Base-by-base conservation (phyloP, 2,113 vertebrate species). In the Paradoxurus hermaphroditus region DNA sequence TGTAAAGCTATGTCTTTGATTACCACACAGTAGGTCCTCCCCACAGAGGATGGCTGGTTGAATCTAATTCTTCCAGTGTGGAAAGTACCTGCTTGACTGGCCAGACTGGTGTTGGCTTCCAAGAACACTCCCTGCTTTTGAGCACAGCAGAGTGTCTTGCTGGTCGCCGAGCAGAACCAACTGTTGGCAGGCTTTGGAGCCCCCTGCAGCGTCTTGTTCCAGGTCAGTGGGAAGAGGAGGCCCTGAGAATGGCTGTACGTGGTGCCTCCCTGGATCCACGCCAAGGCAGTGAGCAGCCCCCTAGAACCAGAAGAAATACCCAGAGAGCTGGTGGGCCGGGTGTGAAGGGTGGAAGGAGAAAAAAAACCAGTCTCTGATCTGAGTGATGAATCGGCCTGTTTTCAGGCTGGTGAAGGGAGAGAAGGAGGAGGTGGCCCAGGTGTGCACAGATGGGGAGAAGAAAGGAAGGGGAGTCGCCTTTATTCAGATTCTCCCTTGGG, bases 201-300 rank as follows among this genome's bases (percentile, higher is more conserved):
- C 63, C 70, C 77, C 72, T 83, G 59, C 72, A 79, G 79, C 68
- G 59, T 78, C 87, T 75, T 16, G 15, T 97, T 95, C 53, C 75
- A 94, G 93, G 84, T 96, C 96, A 86, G 2, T 36, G 68, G 90
- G 78, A 95, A 83, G 95, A 89, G 91, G 72, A 89, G 62, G 59
- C 85, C 63, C 39, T 73, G 90, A 86, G 68, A 72, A 77, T 39
- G 86, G 36, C 68, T 36, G 15, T 44, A 59, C 27, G 44, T 23
- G 1, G 9, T 70, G 82, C 31, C 77, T 78, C 82, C 78, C 75
- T 89, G 97, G 78, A n/a, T 94, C 78, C 44, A 19, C 78, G 51
- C 65, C 95, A 86, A 70, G 75, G 56, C 18, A 21, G 63, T 5
- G 3, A 83, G 68, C 65, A 86, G 18, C 41, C 27, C 49, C 11